Evolutionary conservation across 2,797 vertebrate genomes (phyloP), one percentile per base, ranked within the genome.

Genomic region (Neosilurus mollespiculum): DNA sequence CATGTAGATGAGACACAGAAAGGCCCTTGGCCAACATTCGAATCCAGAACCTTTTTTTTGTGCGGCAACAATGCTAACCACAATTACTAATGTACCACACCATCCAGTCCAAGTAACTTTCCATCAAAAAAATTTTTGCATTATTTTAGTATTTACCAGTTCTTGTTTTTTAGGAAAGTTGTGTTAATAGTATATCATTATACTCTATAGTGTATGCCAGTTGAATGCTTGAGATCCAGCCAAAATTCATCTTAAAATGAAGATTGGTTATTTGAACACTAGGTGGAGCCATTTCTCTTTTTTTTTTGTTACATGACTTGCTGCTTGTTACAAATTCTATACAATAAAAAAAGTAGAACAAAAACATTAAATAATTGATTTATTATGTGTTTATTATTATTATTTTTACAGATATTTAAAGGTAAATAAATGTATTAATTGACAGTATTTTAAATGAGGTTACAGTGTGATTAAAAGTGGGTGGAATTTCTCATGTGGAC

Each of bases 321-420:
- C 37, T 43, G 37, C 6, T 43, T 6, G 37, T 43, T 43, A 43
- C 37, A 43, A 43, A 43, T 43, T 43, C 37, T 43, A 2, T n/a
- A n/a, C 0, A 66, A 16, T 8, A 34, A 66, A 30, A 4, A 16
- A 67, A 26, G 14, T 15, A 16, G 16, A 22, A 53, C 1, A n/a
- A 43, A 12, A 49, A 9, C 24, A 37, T 3, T 14, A 53, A 78
- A 75, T 65, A 22, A 22, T 62, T 86, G 85, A 80, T 83, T 86
- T 84, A 43, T 78, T 49, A 72, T 66, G 2, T 6, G 6, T 43
- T 43, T 43, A 43, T 43, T n/a, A n/a, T 43, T 43, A 43, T 43
- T 43, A 43, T 80, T 26, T 80, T 51, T 49, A 16, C 2, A 9
- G 3, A 10, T 1, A 61, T 61, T 61, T 37, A 37, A 77, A 61